Evolutionary conservation across 1,140 invertebrate species (phyloP), one percentile per base, ranked within the genome.

Genomic region (Drosophila pectinifera): DNA sequence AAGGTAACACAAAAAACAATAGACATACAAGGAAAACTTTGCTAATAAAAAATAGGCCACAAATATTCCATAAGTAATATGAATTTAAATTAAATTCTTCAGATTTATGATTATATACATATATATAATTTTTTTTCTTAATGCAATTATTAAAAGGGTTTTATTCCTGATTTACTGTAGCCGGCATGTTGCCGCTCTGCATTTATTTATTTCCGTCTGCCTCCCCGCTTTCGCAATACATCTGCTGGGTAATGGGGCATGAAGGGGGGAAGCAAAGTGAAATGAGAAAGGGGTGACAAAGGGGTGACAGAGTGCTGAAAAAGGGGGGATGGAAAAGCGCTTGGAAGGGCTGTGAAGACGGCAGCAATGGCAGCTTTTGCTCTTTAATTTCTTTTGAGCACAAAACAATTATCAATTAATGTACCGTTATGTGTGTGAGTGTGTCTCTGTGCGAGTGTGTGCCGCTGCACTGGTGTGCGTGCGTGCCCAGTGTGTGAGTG

Each of bases 381-480:
- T 82, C 78, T 79, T 86, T 88, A 88, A 88, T 86, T 86, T 79
- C 82, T 86, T 86, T 86, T 82, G 62, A 86, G 83, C 82, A 82
- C 82, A 82, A 86, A 86, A 88, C 82, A 86, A 86, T 86, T 86
- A 86, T 86, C 82, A 86, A 86, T 86, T 86, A 86, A 86, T 86
- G 82, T 86, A 76, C 75, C 82, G 65, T 78, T 88, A 79, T 76
- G 69, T 63, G 48, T 34, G 58, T 63, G 41, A 57, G 46, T 49
- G 41, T 57, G 36, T 59, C 13, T 31, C 5, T 63, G 18, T 45
- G 31, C 42, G 16, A 31, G 51, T 49, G 22, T 67, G 36, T 41
- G 43, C 43, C 51, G 36, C 53, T 48, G 41, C 58, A 31, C 42
- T 4, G 13, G 11, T 58, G 49, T 38, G 58, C 49, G 54, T 46